A percentile compares a stretch with the other conserved stretches of the same genome.
These are phyloP conservation scores for Cabera pusaria DNA, from an alignment of 2,888 invertebrate genomes.

Conservation along the genomic window DNA sequence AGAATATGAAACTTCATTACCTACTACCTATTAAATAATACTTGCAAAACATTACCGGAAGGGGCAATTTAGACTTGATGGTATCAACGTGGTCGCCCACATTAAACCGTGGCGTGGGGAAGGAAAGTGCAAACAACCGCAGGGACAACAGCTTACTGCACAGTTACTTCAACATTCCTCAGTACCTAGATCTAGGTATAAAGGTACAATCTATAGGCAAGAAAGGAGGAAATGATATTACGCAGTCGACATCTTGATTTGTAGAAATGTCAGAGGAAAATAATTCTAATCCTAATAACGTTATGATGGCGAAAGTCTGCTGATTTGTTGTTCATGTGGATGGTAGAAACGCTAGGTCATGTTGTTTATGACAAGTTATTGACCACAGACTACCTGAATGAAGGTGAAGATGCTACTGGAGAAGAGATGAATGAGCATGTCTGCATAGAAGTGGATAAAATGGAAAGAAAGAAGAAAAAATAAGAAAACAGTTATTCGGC, in stretches of 20 bases:
- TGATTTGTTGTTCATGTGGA: too few species aligned
- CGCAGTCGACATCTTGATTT: constrained; percentile 14
- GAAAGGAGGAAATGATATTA: constrained; percentile 20
- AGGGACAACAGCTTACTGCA: constrained; percentile 4
- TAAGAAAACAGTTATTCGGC: too few species aligned
- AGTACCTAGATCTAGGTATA: constrained; percentile 5
- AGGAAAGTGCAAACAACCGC: constrained; percentile 16
- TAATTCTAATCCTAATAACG: too few species aligned
- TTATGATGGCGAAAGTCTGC: too few species aligned
- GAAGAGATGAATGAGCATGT: too few species aligned
- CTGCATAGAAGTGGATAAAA: too few species aligned
- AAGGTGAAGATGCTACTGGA: too few species aligned
- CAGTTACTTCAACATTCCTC: constrained; percentile 11
- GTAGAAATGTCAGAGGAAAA: constrained; percentile 10
- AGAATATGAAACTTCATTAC: too few species aligned
- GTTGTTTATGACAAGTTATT: too few species aligned
- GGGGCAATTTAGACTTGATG: constrained; percentile 17
- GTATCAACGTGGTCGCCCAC: constrained; percentile 16
- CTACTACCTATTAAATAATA: constrained; percentile 12
- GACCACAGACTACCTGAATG: too few species aligned
- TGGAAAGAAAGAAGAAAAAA: too few species aligned
- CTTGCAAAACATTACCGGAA: constrained; percentile 16
- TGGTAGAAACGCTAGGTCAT: too few species aligned
- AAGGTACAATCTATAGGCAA: constrained; percentile 10
- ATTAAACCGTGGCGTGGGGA: constrained; percentile 8